Evolutionary conservation across 2,113 vertebrate species (phyloP).

Genomic region (Abramis brama): DNA sequence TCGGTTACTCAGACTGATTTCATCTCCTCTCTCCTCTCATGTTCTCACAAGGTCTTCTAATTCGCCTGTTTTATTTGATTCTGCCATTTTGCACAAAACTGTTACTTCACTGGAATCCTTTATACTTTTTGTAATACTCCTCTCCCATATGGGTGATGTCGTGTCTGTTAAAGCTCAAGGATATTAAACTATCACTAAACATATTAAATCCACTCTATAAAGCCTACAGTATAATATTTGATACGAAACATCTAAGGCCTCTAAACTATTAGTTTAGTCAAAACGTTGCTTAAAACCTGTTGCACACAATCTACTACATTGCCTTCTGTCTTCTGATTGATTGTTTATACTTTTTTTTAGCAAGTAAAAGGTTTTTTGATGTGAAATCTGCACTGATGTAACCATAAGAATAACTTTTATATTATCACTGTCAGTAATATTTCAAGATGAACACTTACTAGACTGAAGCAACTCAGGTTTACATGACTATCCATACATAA

Average conservation of each 20-base stretch:
- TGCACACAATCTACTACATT: too few species aligned
- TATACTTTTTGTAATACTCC: background rate
- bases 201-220: background rate
- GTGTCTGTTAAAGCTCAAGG: background rate
- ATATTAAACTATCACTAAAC: background rate
- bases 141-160: background rate
- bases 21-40: slow-evolving; percentile 13
- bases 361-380: too few species aligned
- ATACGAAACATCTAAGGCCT: background rate
- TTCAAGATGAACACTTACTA: background rate
- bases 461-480: background rate
- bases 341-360: too few species aligned
- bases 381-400: background rate
- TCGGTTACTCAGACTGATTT: slow-evolving; percentile 21
- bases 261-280: background rate
- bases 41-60: slow-evolving; percentile 11
- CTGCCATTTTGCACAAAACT: background rate
- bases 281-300: background rate
- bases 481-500: background rate
- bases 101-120: background rate
- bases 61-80: slow-evolving; percentile 3
- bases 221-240: too few species aligned
- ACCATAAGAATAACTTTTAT: background rate
- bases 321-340: too few species aligned
- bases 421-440: background rate